Evolutionary conservation across 1,140 invertebrate species (phyloP).

Genomic region (Drosophila parvula): DNA sequence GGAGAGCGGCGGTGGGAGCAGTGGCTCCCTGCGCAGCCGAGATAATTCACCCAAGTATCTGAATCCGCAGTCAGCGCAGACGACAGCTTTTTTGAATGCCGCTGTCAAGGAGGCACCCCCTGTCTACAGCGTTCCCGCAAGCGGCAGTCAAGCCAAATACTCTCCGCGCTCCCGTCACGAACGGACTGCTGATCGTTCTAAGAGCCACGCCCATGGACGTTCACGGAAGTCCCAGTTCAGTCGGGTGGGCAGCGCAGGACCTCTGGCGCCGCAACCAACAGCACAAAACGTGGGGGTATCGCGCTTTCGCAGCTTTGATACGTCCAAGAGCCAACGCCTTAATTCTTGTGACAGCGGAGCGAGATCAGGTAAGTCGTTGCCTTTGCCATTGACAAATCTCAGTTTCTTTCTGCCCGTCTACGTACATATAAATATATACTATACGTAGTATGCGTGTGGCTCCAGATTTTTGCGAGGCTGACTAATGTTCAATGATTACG

Average conservation of each 20-base stretch:
- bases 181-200: conserved; percentile 72
- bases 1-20: conserved; percentile 63
- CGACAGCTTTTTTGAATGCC: conserved; percentile 77
- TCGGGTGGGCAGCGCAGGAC: conserved; percentile 50
- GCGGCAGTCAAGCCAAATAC: conserved; percentile 47
- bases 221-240: conserved; percentile 79
- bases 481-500: conserved; percentile 13
- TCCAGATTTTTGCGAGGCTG: background rate
- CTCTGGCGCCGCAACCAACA: conserved; percentile 20
- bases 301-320: conserved; percentile 81
- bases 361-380: conserved; percentile 73
- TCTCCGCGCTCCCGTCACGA: conserved; percentile 69
- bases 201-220: conserved; percentile 67
- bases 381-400: background rate
- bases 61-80: conserved; percentile 47
- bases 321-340: conserved; percentile 72
- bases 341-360: conserved; percentile 84
- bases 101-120: conserved; percentile 79
- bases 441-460: background rate
- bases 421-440: too few species aligned
- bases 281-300: conserved; percentile 53
- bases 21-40: conserved; percentile 69
- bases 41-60: conserved; percentile 80
- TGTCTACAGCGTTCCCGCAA: conserved; percentile 56
- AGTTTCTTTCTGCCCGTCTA: background rate